Conservation (phyloP, 1,140 invertebrate genomes). For the honey bee (Apis mellifera) region DNA sequence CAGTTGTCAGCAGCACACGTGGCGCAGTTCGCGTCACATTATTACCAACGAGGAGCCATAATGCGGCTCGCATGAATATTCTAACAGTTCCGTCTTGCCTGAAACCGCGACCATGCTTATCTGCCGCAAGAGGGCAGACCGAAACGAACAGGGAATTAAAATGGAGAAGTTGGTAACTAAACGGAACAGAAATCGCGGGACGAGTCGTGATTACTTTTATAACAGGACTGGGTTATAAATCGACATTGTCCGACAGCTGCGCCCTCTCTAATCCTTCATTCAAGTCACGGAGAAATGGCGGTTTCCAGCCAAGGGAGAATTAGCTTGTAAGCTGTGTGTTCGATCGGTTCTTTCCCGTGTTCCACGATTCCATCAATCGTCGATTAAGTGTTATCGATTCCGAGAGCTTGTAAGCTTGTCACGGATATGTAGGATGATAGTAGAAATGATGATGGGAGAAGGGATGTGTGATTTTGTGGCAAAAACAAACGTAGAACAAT, state of each 20-base stretch:
- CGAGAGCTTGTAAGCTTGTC: no score
- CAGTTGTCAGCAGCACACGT: constrained; percentile 45
- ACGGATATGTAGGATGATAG: no score
- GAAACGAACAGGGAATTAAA: background rate
- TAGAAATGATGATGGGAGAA: no score
- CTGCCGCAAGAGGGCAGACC: background rate
- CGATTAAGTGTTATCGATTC: no score
- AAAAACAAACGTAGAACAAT: no score
- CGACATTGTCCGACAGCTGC: background rate
- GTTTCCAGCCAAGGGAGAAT: no score
- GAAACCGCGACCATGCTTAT: constrained; percentile 46
- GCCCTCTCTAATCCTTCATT: background rate
- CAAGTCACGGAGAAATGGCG: no score
- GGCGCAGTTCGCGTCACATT: constrained; percentile 51
- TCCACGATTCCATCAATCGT: no score
- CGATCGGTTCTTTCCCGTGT: no score
- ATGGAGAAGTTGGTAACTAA: background rate
- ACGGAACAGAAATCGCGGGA: background rate
- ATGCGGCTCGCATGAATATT: constrained; percentile 55
- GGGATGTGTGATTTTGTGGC: no score
- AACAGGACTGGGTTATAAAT: background rate
- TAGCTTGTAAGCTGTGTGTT: no score
- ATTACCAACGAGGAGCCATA: constrained; percentile 51
- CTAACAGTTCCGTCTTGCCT: constrained; percentile 45
- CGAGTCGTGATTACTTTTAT: background rate